Percentiles rank a stretch among this genome's conserved stretches.
phyloP scores from a whole-genome alignment of 23 tunicate genomes.

The Phallusia fumigata region DNA sequence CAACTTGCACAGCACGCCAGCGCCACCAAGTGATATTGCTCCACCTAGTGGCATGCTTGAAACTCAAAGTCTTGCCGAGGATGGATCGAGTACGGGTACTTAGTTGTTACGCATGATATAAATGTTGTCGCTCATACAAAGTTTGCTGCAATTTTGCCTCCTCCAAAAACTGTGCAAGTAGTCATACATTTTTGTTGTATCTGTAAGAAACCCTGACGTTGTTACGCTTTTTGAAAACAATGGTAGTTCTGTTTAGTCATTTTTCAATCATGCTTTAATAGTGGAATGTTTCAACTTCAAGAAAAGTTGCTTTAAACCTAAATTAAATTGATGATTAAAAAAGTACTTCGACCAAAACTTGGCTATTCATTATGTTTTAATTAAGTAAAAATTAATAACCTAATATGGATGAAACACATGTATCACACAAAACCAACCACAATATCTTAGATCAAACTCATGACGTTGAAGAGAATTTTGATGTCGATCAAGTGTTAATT shows the following conservation, averaged over 20 bases:
- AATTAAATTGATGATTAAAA: too few relatives aligned
- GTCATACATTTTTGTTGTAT: neutral
- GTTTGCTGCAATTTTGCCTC: neutral
- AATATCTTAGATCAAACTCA: neutral
- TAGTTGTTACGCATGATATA: neutral
- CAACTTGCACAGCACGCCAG: neutral
- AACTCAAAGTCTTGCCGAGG: conserved; percentile 36
- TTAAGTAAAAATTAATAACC: too few relatives aligned
- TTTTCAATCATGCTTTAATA: neutral
- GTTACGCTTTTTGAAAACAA: neutral
- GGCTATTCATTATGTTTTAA: too few relatives aligned
- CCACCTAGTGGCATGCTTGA: conserved; percentile 18
- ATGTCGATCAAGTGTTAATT: conserved; percentile 6
- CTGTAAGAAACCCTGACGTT: neutral
- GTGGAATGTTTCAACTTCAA: neutral
- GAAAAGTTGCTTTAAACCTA: neutral
- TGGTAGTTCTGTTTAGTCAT: too few relatives aligned
- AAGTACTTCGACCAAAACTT: too few relatives aligned
- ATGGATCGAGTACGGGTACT: conserved; percentile 35
- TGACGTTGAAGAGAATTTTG: conserved; percentile 1
- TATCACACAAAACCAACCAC: neutral
- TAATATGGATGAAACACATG: too few relatives aligned
- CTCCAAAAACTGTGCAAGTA: neutral
- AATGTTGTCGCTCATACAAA: too few relatives aligned
- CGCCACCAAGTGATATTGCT: conserved; percentile 23